Base-by-base conservation (phyloP, 2,888 invertebrate species). In the Sesia apiformis region DNA sequence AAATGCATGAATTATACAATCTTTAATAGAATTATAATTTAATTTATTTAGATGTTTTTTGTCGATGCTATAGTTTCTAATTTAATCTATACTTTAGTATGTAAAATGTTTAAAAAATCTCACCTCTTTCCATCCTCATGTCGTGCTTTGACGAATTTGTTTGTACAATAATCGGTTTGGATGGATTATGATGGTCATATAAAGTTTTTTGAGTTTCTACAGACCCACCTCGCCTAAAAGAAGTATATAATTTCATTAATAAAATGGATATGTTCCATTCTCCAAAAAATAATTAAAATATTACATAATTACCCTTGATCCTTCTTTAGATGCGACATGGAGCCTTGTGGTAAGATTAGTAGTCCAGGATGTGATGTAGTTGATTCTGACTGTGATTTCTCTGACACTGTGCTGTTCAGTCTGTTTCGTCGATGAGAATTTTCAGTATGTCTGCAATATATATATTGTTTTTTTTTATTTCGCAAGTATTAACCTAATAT, bases 91-190 rank as follows among this genome's bases (percentile, higher is more conserved):
- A 23, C 23, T 23, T 23, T 23, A 23, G 23, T 23, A 23, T 23
- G 23, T 23, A 23, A 23, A 23, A 23, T 23, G 2, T 23, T 23
- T 23, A 41, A 51, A 23, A 42, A 39, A 49, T 58, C 67, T 73
- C 72, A 87, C 89, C 83, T 74, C 84, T 70, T 62, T 88, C 88
- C 80, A 87, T 76, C 67, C 88, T 77, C 56, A 73, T 69, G 59
- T 87, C 86, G 46, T 75, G 66, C 77, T 85, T 85, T 51, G 76
- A 72, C 52, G 83, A 78, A 72, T 77, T 82, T 56, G 84, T 83
- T 66, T 92, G 92, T 57, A 94, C 91, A 62, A 94, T 91, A 60
- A 95, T 95, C 38, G 94, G 94, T 81, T 93, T 94, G 57, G 91
- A 91, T 62, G 90, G 90, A 71, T 88, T 90, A 46, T 90, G 85